These are phyloP conservation scores for Vireo altiloquus DNA, from an alignment of 2,113 vertebrate species.

Conservation along the genomic window DNA sequence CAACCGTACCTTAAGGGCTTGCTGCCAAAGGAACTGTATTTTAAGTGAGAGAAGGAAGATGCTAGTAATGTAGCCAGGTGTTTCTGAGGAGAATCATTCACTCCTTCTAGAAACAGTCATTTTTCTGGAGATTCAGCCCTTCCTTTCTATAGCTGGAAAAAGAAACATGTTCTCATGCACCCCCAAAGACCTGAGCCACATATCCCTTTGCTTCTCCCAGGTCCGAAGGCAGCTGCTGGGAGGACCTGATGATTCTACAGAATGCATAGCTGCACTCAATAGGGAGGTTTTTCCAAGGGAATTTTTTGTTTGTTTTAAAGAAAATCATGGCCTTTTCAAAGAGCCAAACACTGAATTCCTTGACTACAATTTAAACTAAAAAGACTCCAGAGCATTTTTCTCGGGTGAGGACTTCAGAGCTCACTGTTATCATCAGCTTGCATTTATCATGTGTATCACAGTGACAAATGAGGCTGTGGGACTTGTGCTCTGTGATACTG, in stretches of 20 bases:
- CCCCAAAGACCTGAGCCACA: background rate
- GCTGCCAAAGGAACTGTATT: background rate
- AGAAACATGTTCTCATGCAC: background rate
- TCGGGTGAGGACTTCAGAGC: background rate
- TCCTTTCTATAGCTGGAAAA: background rate
- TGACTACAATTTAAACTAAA: background rate
- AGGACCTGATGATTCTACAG: background rate
- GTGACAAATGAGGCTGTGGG: background rate
- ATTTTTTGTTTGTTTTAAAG: background rate
- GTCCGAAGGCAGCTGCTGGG: background rate
- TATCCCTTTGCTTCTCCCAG: background rate
- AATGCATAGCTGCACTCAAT: accelerated
- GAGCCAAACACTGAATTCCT: background rate
- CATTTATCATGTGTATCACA: background rate
- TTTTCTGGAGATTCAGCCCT: background rate
- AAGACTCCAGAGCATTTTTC: background rate
- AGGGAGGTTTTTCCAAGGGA: background rate
- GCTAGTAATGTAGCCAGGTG: background rate
- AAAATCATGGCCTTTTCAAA: background rate
- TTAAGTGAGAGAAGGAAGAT: background rate
- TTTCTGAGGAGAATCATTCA: background rate
- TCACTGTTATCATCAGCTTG: background rate
- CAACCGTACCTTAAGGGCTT: background rate
- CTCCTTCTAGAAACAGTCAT: background rate
- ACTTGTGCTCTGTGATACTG: background rate